These are phyloP conservation scores for Labia minor DNA, from an alignment of 2,888 invertebrate genomes.

Conservation along the genomic window DNA sequence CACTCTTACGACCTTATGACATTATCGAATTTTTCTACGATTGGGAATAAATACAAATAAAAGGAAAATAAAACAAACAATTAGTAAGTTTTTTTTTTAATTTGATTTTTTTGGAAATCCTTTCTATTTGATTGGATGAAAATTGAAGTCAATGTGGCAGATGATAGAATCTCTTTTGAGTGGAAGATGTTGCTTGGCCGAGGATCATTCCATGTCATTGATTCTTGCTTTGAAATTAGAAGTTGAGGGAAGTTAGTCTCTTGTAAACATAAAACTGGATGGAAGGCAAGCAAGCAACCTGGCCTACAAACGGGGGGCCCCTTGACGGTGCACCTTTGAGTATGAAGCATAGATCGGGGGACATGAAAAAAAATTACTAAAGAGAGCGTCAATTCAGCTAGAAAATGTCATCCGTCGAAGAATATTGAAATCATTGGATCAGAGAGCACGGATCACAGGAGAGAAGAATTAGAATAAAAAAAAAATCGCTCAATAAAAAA, in stretches of 20 bases:
- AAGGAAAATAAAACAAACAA: too few species aligned
- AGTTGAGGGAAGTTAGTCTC: not conserved
- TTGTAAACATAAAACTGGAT: not conserved
- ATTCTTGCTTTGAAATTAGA: conserved; percentile 2
- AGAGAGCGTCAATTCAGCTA: not conserved
- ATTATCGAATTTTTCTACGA: not conserved
- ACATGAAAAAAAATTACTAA: not conserved
- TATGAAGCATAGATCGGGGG: not conserved
- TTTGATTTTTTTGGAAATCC: too few species aligned
- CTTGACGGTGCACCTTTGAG: not conserved
- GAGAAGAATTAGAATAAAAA: too few species aligned
- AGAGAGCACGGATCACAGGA: too few species aligned
- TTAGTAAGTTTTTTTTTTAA: too few species aligned
- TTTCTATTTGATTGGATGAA: too few species aligned
- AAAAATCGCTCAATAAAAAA: too few species aligned
- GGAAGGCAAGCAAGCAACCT: not conserved
- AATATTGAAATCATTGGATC: not conserved
- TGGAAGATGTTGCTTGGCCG: not conserved
- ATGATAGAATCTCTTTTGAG: too few species aligned
- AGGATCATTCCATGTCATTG: conserved; percentile 1
- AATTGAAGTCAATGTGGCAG: not conserved
- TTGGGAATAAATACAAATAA: too few species aligned
- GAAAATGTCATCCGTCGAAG: not conserved
- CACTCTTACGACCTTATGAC: not conserved
- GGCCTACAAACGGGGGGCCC: not conserved